A percentile compares a stretch with the other conserved stretches of the same genome.
Conservation (phyloP, 2,888 invertebrate genomes). For the Lissocephala sabroskyi region DNA sequence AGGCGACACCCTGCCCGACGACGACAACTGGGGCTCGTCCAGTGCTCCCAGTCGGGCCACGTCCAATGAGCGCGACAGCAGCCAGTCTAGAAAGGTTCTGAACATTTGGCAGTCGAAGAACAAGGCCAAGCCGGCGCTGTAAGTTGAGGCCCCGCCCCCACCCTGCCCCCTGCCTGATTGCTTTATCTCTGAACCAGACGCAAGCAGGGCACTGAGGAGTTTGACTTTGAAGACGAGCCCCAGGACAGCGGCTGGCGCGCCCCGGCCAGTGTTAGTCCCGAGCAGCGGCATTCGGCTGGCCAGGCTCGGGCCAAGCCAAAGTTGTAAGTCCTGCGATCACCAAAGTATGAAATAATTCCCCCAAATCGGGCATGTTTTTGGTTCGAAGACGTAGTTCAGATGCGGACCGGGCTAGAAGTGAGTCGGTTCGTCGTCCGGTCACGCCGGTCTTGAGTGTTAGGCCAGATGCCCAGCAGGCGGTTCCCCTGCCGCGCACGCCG, state of each 20-base stretch:
- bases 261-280: conserved; percentile 38
- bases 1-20: conserved; percentile 35
- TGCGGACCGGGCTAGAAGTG: conserved; percentile 51
- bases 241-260: conserved; percentile 43
- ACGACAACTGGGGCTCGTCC: conserved; percentile 67
- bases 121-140: conserved; percentile 46
- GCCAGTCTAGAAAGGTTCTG: conserved; percentile 50
- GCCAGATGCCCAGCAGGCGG: conserved; percentile 58
- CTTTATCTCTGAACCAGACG: conserved; percentile 35
- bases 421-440: conserved; percentile 50
- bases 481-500: conserved; percentile 63
- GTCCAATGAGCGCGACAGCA: conserved; percentile 61
- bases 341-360: neutral
- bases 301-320: conserved; percentile 47
- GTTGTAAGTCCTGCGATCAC: conserved; percentile 41
- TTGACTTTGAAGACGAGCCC: conserved; percentile 48
- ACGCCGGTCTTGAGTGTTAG: conserved; percentile 55
- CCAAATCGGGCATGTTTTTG: conserved; percentile 14
- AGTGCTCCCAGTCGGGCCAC: conserved; percentile 59
- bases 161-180: neutral
- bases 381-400: conserved; percentile 47
- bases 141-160: conserved; percentile 26
- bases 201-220: conserved; percentile 61
- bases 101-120: conserved; percentile 47
- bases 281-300: conserved; percentile 27